Conservation (phyloP, 2,888 invertebrate genomes). For the Chelonus formosanus region DNA sequence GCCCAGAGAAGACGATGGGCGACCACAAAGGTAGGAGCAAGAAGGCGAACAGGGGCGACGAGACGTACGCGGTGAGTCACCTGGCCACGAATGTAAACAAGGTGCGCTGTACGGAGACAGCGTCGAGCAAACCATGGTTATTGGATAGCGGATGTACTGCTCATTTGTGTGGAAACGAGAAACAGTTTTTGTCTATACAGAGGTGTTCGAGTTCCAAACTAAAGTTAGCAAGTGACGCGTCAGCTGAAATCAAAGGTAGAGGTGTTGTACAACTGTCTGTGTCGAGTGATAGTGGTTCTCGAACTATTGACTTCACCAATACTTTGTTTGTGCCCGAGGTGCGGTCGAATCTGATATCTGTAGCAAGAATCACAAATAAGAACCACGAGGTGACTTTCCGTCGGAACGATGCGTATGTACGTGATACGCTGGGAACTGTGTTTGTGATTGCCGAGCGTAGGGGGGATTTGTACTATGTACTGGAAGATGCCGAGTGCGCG, state of each 20-base stretch:
- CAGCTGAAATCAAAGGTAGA: slow-evolving; percentile 13
- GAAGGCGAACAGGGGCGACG: too few relatives aligned
- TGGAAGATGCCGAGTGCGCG: slow-evolving; percentile 4
- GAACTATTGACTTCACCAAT: slow-evolving; percentile 1
- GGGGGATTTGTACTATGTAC: slow-evolving; percentile 29
- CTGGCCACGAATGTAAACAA: too few relatives aligned
- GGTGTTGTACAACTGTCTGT: slow-evolving; percentile 10
- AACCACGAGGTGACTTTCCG: slow-evolving; percentile 24
- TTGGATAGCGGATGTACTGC: slow-evolving; percentile 31
- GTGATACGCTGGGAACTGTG: slow-evolving; percentile 9
- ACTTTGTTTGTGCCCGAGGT: slow-evolving; percentile 23
- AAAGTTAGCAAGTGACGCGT: slow-evolving; percentile 25
- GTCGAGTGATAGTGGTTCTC: slow-evolving; percentile 14
- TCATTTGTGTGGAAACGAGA: slow-evolving; percentile 26
- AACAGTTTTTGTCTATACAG: slow-evolving; percentile 7
- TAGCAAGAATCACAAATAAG: slow-evolving; percentile 27
- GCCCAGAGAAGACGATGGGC: too few relatives aligned
- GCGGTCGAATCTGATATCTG: slow-evolving; percentile 27
- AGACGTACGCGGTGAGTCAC: too few relatives aligned
- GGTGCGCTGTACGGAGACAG: too few relatives aligned
- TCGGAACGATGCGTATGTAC: slow-evolving; percentile 19
- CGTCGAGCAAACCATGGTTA: slow-evolving; percentile 22
- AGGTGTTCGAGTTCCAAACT: slow-evolving; percentile 3
- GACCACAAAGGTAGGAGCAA: too few relatives aligned
- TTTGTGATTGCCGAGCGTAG: slow-evolving; percentile 28